These are phyloP conservation scores for Harpalus rufipes DNA, from an alignment of 2,888 invertebrate genomes.

Conservation along the genomic window DNA sequence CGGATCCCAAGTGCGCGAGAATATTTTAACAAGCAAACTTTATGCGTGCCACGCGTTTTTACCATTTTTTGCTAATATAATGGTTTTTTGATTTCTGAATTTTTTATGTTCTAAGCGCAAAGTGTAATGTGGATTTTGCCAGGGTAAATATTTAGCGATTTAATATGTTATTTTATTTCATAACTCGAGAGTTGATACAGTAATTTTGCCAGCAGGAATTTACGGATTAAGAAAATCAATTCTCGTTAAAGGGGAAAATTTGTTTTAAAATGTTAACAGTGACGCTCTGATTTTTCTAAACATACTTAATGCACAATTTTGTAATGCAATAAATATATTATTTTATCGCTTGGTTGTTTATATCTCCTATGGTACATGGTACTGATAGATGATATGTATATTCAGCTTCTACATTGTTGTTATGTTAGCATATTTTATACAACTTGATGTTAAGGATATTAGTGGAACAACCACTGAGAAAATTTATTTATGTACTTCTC, in stretches of 20 bases:
- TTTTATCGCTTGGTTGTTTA: too few species aligned
- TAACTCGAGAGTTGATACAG: background rate
- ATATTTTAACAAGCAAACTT: constrained; percentile 43
- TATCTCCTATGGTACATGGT: too few species aligned
- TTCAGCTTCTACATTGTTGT: background rate
- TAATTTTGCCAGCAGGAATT: background rate
- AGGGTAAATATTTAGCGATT: constrained; percentile 3
- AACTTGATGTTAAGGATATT: background rate
- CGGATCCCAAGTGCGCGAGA: constrained; percentile 35
- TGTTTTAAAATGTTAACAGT: background rate
- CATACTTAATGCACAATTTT: too few species aligned
- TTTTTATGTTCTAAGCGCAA: constrained; percentile 32
- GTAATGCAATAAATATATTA: too few species aligned
- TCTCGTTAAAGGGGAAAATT: background rate
- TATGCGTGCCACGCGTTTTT: constrained; percentile 44
- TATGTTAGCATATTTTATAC: background rate
- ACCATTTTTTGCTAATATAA: constrained; percentile 49
- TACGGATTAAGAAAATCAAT: background rate
- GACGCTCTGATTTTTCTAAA: too few species aligned
- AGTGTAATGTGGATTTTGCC: background rate
- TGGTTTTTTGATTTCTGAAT: constrained; percentile 53
- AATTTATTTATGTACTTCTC: background rate
- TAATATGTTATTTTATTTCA: constrained; percentile 20
- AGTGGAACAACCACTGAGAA: background rate
- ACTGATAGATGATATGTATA: background rate